Base-by-base conservation (phyloP, 1,140 invertebrate genomes). In the Drosophila lacteicornis region DNA sequence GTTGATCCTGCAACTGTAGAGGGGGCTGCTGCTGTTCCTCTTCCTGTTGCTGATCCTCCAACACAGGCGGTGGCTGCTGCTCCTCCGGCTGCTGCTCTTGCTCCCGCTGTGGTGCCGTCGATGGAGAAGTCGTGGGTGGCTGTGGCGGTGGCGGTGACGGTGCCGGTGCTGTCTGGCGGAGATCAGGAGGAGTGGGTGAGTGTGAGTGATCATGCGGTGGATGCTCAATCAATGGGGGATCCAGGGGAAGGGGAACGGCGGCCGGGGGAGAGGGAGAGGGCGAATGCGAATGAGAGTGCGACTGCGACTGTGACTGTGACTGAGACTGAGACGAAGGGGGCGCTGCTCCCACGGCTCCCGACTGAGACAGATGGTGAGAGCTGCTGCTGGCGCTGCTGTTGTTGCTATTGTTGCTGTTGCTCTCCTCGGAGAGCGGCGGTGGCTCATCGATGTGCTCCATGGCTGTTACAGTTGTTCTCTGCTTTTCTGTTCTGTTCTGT, bases 141-240 rank as follows among this genome's bases (percentile, higher is more conserved):
- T 60, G 67, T 55, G 51, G 51, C 33, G 22, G 22, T 25, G 22
- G 51, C 33, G 22, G 22, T 25, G 22, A 25, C 22, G 33, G 59
- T 79, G 75, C 66, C 63, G 56, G 67, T 78, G 75, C 60, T 55
- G 68, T 65, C 76, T 91, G 85, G 86, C 80, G 86, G 76, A 75
- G 79, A 81, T 53, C 19, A 68, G 88, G 75, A 81, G 85, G 77
- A 87, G 82, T 91, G 66, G 87, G 80, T 87, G 83, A 91, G 79
- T 91, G 80, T 87, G 83, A 91, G 79, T 91, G 87, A 79, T 92
- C 82, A 74, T 88, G 82, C 50, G 66, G 70, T 75, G 45, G 56
- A 56, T 79, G 78, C 57, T 78, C 68, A 71, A 49, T 71, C 11
- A 70, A 73, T 82, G 45, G 61, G 30, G 42, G 57, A 62, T 25